Evolutionary conservation across 2,888 invertebrate genomes (phyloP).

Genomic region (Xylota segnis): DNA sequence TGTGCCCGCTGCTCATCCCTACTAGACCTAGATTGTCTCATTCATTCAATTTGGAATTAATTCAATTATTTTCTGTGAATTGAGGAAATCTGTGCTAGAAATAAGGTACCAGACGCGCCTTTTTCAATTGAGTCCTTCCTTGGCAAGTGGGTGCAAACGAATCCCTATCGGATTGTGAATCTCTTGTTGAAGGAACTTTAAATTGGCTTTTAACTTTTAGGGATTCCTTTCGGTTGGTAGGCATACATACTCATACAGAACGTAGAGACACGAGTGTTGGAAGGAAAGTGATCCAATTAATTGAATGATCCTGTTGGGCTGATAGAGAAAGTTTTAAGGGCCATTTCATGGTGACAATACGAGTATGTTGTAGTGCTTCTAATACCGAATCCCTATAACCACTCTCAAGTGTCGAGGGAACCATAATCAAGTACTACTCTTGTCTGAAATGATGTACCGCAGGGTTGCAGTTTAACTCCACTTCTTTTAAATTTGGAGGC

Average conservation of each 20-base stretch:
- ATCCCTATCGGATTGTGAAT: conserved; percentile 13
- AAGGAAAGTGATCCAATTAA: background rate
- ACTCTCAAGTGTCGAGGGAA: too few relatives aligned
- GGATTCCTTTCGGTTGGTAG: background rate
- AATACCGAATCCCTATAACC: too few relatives aligned
- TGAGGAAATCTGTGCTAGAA: conserved; percentile 20
- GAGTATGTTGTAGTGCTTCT: background rate
- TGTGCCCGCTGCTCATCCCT: background rate
- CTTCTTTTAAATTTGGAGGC: too few relatives aligned
- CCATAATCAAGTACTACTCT: too few relatives aligned
- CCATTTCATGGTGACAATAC: background rate
- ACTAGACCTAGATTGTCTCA: conserved; percentile 16
- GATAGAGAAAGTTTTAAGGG: background rate
- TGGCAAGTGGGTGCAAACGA: background rate
- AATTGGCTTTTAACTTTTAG: conserved; percentile 32
- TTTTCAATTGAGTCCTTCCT: conserved; percentile 8
- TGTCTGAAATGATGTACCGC: too few relatives aligned
- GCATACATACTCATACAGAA: background rate
- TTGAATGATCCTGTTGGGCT: conserved; percentile 12
- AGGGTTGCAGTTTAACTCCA: too few relatives aligned
- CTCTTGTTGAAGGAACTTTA: conserved; percentile 13
- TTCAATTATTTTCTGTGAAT: conserved; percentile 32
- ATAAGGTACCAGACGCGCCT: background rate
- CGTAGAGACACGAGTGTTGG: background rate
- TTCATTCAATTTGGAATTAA: conserved; percentile 31